A percentile compares a stretch with the other conserved stretches of the same genome.
These are phyloP conservation scores for Artemia sp. DNA, from an alignment of 2,888 invertebrate genomes.

Conservation along the genomic window DNA sequence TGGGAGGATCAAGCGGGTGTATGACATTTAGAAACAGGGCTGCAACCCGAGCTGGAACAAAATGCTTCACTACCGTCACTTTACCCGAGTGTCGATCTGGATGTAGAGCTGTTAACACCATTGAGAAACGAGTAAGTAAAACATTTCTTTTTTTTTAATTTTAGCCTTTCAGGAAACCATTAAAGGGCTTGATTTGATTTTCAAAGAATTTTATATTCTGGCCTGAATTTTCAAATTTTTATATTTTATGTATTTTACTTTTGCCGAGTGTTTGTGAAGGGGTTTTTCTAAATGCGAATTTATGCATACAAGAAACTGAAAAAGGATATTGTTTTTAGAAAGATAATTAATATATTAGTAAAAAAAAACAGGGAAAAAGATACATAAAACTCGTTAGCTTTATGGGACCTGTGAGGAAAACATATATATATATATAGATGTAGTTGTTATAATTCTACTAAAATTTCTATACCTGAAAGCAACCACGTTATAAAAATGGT, in stretches of 20 bases:
- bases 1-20: constrained; percentile 13
- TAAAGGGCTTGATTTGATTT: not conserved
- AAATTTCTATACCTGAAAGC: too few species aligned
- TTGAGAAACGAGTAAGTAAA: constrained; percentile 17
- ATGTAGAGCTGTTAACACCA: constrained; percentile 16
- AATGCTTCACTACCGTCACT: constrained; percentile 21
- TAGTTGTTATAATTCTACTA: too few species aligned
- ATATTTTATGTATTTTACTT: not conserved
- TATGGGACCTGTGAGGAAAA: too few species aligned
- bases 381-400: too few species aligned
- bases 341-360: too few species aligned
- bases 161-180: not conserved
- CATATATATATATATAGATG: too few species aligned
- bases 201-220: not conserved
- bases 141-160: not conserved
- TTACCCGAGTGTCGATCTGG: constrained; percentile 17
- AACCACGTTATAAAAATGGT: too few species aligned
- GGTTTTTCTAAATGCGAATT: too few species aligned
- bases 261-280: too few species aligned
- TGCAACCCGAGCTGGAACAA: constrained; percentile 10
- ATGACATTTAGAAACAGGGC: constrained; percentile 19
- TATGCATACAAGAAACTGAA: too few species aligned
- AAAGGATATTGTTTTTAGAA: too few species aligned
- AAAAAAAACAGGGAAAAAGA: too few species aligned
- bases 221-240: not conserved